These are phyloP conservation scores for Cheirogaleus major DNA, from an alignment of 2,797 vertebrate genomes.

Conservation along the genomic window DNA sequence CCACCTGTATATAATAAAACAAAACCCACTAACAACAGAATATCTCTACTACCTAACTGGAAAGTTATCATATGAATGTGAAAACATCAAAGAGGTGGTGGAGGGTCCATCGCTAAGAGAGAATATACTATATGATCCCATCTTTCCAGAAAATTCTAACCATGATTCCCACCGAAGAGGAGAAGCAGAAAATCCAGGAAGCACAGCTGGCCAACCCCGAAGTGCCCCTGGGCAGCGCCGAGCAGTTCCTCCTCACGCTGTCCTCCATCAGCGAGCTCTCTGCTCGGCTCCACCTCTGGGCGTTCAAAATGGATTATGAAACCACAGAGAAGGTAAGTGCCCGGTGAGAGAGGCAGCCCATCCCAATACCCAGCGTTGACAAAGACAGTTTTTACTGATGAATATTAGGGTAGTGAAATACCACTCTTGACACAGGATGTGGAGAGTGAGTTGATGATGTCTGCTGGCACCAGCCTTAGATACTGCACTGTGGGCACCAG, in stretches of 20 bases:
- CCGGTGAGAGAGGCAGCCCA: not conserved
- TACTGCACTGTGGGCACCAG: not conserved
- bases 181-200: slow-evolving; percentile 98
- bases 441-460: not conserved
- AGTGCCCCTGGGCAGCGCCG: slow-evolving; percentile 94
- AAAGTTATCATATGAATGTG: not conserved
- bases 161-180: slow-evolving; percentile 98
- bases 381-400: not conserved
- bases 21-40: not conserved
- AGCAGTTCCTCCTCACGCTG: slow-evolving; percentile 97
- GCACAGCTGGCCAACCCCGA: slow-evolving; percentile 96
- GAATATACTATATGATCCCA: not conserved
- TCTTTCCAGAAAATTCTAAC: slow-evolving; percentile 95
- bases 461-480: not conserved
- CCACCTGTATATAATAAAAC: not conserved
- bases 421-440: not conserved
- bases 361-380: not conserved
- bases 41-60: not conserved
- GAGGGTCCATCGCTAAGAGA: not conserved
- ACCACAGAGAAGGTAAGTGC: slow-evolving; percentile 94
- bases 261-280: slow-evolving; percentile 98
- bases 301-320: slow-evolving; percentile 99
- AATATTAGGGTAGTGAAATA: not conserved
- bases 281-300: slow-evolving; percentile 97
- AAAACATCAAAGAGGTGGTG: not conserved